These are phyloP conservation scores for Origma solitaria DNA, from an alignment of 2,113 vertebrate species.

Conservation along the genomic window DNA sequence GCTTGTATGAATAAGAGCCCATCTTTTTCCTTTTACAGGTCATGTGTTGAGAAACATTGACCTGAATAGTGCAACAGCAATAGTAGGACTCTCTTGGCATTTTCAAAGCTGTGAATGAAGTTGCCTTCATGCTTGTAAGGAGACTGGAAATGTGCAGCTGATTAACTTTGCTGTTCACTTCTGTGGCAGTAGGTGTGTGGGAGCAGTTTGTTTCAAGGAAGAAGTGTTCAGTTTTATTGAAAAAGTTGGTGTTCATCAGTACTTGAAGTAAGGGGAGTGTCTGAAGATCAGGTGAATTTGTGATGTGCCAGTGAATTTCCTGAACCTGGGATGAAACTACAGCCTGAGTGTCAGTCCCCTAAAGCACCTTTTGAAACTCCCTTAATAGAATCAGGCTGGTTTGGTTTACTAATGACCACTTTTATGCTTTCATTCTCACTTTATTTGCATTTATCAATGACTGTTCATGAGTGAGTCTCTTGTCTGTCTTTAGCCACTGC, in stretches of 20 bases:
- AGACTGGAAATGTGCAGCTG: not conserved
- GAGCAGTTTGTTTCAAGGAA: not conserved
- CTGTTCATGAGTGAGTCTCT: not conserved
- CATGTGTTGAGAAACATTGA: not conserved
- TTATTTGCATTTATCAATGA: not conserved
- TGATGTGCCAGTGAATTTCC: not conserved
- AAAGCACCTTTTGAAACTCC: not conserved
- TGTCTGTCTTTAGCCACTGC: not conserved
- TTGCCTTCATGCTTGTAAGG: not conserved
- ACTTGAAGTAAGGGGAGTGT: not conserved
- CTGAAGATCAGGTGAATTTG: not conserved
- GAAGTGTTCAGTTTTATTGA: not conserved
- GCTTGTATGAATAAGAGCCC: not conserved
- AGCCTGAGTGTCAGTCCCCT: not conserved
- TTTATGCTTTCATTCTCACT: not conserved
- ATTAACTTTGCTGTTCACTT: not conserved
- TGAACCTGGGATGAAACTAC: not conserved
- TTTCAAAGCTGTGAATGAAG: not conserved
- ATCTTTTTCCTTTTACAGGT: not conserved
- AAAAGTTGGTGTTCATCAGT: not conserved
- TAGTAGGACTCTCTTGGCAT: not conserved
- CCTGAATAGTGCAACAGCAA: not conserved
- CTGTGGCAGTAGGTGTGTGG: not conserved
- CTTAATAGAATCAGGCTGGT: not conserved
- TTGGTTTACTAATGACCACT: not conserved